Evolutionary conservation across 2,888 invertebrate genomes (phyloP), one percentile per base, ranked within the genome.

Genomic region (Callinectes sapidus): DNA sequence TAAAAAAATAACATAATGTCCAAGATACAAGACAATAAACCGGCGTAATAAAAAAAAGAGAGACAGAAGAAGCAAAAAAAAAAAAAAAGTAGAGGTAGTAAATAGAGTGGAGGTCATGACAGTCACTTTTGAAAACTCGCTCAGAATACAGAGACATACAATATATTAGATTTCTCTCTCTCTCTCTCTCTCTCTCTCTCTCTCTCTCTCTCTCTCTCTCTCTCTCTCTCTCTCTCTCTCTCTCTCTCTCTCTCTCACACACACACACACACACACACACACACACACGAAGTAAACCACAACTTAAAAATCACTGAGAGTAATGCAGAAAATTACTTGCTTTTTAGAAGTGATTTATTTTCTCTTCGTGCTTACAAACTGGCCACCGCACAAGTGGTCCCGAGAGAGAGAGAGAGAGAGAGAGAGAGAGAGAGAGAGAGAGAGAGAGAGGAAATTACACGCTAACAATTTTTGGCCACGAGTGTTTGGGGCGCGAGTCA

Each of bases 361-460:
- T 61, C 61, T 61, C 61, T 61, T 61, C 61, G 61, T 61, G 61
- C 61, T 61, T 61, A 5, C 61, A 61, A 61, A 61, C 61, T 61
- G 61, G 61, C 61, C 61, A 61, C 61, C 61, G 23, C 61, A 61
- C 61, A 61, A 61, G 61, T 18, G 61, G 61, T 61, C 23, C 61
- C 5, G 23, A 23, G 61, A 71, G 71, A 23, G 28, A 71, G 23
- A 71, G 28, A 71, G 71, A 28, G 71, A 71, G 71, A n/a, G n/a
- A 71, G 28, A 71, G 71, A 71, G 71, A 71, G 71, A 28, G 71
- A 71, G 28, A 71, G 28, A 28, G n/a, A 71, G 71, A 28, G 28
- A 71, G 71, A 71, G 71, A 71, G 71, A 71, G 71, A 71, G 71
- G 66, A 71, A 71, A 71, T 71, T 71, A 71, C 71, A 28, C n/a